Base-by-base conservation (phyloP, 1,140 invertebrate species). In the Phenacoccus solenopsis region DNA sequence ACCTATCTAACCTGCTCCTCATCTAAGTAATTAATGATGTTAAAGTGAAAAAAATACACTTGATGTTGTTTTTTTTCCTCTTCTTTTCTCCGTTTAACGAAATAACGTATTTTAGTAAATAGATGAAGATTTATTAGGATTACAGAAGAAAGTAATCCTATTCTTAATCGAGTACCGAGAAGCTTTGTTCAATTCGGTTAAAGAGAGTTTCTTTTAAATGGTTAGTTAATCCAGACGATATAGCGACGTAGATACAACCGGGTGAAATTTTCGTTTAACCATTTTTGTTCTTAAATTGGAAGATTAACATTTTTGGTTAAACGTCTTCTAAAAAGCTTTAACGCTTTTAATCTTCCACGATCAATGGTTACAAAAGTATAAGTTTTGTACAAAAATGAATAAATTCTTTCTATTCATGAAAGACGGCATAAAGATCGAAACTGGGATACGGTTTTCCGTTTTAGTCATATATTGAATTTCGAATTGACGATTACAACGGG, bases 51-150 rank as follows among this genome's bases (percentile, higher is more conserved):
- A n/a, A n/a, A n/a, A n/a, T n/a, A n/a, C n/a, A n/a, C n/a, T n/a
- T n/a, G n/a, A n/a, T n/a, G n/a, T n/a, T n/a, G n/a, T n/a, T n/a
- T n/a, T n/a, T n/a, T n/a, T n/a, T n/a, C n/a, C 38, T 49, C 20
- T 49, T 49, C 20, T 49, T 49, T 32, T 32, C 30, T 2, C 13
- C 13, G 20, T 49, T 49, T 16, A 49, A 49, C 38, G 38, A 49
- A 49, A 49, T 49, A 49, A 49, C 38, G 38, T 49, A 49, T 49
- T 49, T 49, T 49, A 49, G 38, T 49, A 49, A 49, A 49, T 49
- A 49, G 38, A 49, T 49, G 38, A 49, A 49, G 38, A 49, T 49
- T 49, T 49, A 49, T 49, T 49, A 49, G 38, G 38, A 49, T 49
- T 49, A 49, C 38, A 49, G 38, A 49, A 49, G 38, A n/a, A 49